Evolutionary conservation across 2,113 vertebrate genomes (phyloP).

Genomic region (Nicator chloris): DNA sequence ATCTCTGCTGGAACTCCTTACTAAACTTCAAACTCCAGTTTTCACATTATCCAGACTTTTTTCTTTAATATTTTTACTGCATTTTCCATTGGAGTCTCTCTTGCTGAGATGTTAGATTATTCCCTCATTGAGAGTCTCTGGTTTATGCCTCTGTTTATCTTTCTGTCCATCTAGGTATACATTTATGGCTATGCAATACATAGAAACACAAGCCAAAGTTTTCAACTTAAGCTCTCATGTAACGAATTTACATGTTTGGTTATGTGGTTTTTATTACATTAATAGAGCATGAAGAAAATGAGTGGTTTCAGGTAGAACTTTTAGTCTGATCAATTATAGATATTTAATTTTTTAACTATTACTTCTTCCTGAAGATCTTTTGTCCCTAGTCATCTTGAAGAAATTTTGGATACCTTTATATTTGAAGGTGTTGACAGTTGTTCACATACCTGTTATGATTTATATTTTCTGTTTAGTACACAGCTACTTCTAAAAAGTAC

Average conservation of each 20-base stretch:
- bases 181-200: not conserved
- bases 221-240: not conserved
- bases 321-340: not conserved
- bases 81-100: not conserved
- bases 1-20: not conserved
- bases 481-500: not conserved
- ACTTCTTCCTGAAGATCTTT: not conserved
- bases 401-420: not conserved
- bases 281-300: not conserved
- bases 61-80: not conserved
- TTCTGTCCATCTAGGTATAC: not conserved
- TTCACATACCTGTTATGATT: not conserved
- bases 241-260: not conserved
- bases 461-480: not conserved
- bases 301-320: not conserved
- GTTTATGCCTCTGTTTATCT: not conserved
- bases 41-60: not conserved
- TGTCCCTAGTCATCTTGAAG: not conserved
- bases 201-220: not conserved
- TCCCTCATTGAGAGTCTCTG: not conserved
- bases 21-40: not conserved
- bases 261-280: not conserved
- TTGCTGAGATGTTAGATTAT: not conserved
- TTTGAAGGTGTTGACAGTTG: not conserved
- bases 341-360: not conserved